Evolutionary conservation across 1,140 invertebrate species (phyloP).

Genomic region (Drosophila ercepeae): DNA sequence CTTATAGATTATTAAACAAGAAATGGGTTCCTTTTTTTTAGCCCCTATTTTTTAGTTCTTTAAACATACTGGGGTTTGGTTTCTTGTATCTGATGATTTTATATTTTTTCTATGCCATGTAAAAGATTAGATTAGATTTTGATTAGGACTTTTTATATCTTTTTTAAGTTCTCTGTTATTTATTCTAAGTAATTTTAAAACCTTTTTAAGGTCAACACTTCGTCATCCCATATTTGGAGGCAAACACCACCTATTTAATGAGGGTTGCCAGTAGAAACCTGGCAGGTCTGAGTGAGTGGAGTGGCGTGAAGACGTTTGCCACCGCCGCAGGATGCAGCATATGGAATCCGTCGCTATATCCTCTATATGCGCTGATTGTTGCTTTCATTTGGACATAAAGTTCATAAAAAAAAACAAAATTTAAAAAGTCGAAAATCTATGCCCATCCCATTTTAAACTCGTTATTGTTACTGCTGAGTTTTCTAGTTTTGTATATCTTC

Average conservation of each 20-base stretch:
- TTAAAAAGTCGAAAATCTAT: not conserved
- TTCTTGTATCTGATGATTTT: too few relatives aligned
- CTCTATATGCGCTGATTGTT: conserved; percentile 23
- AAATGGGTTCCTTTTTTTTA: too few relatives aligned
- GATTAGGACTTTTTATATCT: too few relatives aligned
- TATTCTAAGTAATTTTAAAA: too few relatives aligned
- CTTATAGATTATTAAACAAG: too few relatives aligned
- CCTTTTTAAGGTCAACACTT: conserved; percentile 72
- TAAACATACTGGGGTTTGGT: too few relatives aligned
- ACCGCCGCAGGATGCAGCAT: conserved; percentile 51
- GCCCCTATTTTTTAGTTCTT: too few relatives aligned
- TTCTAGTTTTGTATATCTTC: conserved; percentile 64
- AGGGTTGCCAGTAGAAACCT: conserved; percentile 82
- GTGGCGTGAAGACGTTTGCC: conserved; percentile 62
- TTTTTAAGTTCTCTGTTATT: too few relatives aligned
- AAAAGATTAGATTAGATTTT: too few relatives aligned
- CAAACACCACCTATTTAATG: conserved; percentile 83
- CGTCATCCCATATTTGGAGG: conserved; percentile 66
- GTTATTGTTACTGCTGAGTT: conserved; percentile 59
- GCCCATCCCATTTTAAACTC: conserved; percentile 20
- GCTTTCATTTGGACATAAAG: conserved; percentile 51
- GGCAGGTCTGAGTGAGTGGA: conserved; percentile 83
- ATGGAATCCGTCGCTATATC: conserved; percentile 24
- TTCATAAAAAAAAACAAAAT: not conserved
- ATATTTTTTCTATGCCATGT: too few relatives aligned